Evolutionary conservation across 2,888 invertebrate species (phyloP).

Genomic region (Mimumesa dahlbomi): DNA sequence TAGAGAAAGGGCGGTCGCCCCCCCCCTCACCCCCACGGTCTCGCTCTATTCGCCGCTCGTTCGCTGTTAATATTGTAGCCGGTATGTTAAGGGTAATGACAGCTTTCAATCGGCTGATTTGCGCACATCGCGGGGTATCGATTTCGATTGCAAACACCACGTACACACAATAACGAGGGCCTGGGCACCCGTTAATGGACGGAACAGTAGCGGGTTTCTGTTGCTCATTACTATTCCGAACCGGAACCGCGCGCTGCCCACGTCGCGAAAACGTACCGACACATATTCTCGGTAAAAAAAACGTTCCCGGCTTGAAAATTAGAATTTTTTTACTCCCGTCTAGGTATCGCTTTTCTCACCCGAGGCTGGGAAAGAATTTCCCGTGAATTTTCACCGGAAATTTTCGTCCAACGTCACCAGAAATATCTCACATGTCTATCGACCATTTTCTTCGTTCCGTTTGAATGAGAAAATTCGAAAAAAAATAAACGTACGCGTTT

Average conservation of each 20-base stretch:
- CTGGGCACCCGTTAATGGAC: conserved; percentile 45
- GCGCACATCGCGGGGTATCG: conserved; percentile 49
- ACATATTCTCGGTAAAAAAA: too few species aligned
- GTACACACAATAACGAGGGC: conserved; percentile 12
- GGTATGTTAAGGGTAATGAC: conserved; percentile 38
- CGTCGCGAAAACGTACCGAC: conserved; percentile 1
- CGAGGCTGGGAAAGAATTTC: too few species aligned
- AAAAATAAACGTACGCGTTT: too few species aligned
- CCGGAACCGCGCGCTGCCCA: conserved; percentile 30
- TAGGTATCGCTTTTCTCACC: too few species aligned
- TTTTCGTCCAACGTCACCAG: too few species aligned
- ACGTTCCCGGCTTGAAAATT: too few species aligned
- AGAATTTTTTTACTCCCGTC: neutral
- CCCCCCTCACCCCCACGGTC: too few species aligned
- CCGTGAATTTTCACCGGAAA: too few species aligned
- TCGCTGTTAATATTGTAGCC: conserved; percentile 52
- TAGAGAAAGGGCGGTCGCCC: too few species aligned
- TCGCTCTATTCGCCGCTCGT: conserved; percentile 21
- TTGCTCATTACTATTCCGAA: conserved; percentile 50
- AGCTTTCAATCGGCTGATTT: conserved; percentile 56
- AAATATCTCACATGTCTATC: too few species aligned
- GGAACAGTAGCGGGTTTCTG: conserved; percentile 21
- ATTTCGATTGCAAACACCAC: conserved; percentile 37
- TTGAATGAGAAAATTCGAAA: too few species aligned
- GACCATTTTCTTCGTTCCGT: too few species aligned